Evolutionary conservation across 2,113 vertebrate genomes (phyloP).

Genomic region (Ondatra zibethicus): DNA sequence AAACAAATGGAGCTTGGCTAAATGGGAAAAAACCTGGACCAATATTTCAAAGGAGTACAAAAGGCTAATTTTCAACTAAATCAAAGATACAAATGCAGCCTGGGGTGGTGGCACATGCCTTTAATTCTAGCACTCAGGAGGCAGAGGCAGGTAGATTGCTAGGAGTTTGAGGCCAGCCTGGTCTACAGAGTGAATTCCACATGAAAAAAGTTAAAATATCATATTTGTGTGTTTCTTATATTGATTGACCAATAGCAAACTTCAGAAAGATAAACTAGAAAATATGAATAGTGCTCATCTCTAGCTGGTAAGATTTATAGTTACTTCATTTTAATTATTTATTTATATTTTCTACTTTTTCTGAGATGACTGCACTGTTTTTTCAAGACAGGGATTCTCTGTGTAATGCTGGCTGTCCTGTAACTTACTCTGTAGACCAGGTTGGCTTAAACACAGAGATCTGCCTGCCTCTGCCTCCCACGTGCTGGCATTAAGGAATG

Average conservation of each 20-base stretch:
- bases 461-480: background rate
- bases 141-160: background rate
- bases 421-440: background rate
- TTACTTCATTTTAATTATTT: background rate
- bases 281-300: background rate
- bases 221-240: background rate
- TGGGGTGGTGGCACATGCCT: background rate
- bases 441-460: background rate
- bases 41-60: background rate
- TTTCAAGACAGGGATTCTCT: background rate
- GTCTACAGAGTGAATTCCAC: background rate
- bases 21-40: background rate
- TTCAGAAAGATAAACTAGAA: background rate
- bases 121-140: background rate
- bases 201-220: background rate
- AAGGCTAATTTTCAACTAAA: slow-evolving; percentile 1
- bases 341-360: background rate
- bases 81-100: background rate
- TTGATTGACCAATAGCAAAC: background rate
- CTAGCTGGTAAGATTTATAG: background rate
- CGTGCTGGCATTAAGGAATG: background rate
- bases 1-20: slow-evolving; percentile 23
- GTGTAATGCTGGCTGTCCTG: background rate
- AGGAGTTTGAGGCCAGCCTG: background rate
- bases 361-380: background rate